Evolutionary conservation across 2,797 vertebrate species (phyloP).

Genomic region (Gambelia wislizenii): DNA sequence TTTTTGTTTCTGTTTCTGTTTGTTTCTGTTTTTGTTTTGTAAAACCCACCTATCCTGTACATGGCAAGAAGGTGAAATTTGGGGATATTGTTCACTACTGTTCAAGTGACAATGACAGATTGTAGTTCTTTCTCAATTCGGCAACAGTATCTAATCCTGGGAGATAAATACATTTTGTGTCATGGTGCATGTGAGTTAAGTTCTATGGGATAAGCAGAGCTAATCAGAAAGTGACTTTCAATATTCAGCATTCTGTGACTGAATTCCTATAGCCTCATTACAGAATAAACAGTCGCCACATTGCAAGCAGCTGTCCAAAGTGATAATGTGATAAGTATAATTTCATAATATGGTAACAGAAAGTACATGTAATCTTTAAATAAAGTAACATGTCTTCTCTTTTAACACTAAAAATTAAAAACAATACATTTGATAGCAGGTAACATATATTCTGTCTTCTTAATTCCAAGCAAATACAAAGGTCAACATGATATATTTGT

Average conservation of each 20-base stretch:
- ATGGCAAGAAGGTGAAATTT: too few relatives aligned
- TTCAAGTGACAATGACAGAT: too few relatives aligned
- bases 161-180: too few relatives aligned
- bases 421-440: not conserved
- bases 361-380: too few relatives aligned
- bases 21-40: too few relatives aligned
- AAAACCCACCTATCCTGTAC: too few relatives aligned
- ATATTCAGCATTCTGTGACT: fast-evolving
- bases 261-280: not conserved
- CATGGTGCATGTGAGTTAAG: too few relatives aligned
- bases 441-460: not conserved
- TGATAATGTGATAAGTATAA: fast-evolving
- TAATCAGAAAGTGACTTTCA: not conserved
- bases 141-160: too few relatives aligned
- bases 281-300: not conserved
- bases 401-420: conserved; percentile 7
- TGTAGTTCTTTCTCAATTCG: too few relatives aligned
- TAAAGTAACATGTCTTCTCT: conserved; percentile 8
- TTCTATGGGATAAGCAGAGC: not conserved
- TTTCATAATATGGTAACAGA: not conserved
- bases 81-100: too few relatives aligned
- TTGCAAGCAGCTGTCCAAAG: not conserved
- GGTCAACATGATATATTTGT: not conserved
- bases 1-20: too few relatives aligned
- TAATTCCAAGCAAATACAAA: not conserved